phyloP scores from a whole-genome alignment of 2,797 vertebrate genomes.

The Sternarchorhynchus goeldii region DNA sequence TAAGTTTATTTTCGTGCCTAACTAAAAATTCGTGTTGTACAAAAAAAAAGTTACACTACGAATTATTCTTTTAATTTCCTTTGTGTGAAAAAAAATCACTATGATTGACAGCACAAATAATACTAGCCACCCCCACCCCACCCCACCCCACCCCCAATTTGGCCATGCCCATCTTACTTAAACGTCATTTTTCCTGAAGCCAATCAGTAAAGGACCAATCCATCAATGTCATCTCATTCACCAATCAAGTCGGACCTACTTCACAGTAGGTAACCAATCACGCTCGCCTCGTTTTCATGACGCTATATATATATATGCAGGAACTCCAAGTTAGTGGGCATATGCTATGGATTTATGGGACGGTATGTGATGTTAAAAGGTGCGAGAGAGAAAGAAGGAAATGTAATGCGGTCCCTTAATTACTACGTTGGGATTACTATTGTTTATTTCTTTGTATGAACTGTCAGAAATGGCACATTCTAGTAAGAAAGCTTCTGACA shows the following conservation, averaged over 20 bases:
- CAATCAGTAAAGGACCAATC: conserved; percentile 65
- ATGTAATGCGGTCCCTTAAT: background rate
- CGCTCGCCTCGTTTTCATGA: background rate
- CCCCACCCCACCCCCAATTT: background rate
- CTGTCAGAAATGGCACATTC: background rate
- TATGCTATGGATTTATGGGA: background rate
- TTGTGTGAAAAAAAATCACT: conserved; percentile 33
- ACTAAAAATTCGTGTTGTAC: background rate
- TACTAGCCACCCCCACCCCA: conserved; percentile 16
- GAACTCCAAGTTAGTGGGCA: background rate
- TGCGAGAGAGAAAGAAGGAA: background rate
- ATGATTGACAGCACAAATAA: conserved; percentile 57
- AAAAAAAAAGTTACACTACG: background rate
- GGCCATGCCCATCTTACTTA: conserved; percentile 48
- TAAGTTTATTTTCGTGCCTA: background rate
- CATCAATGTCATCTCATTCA: conserved; percentile 69
- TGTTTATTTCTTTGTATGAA: background rate
- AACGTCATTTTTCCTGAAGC: conserved; percentile 54
- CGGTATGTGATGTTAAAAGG: background rate
- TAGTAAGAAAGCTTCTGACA: background rate
- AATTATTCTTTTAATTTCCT: conserved; percentile 25
- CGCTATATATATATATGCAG: conserved; percentile 50
- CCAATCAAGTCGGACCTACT: conserved; percentile 67
- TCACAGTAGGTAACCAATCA: conserved; percentile 68
- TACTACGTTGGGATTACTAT: background rate